Conservation (phyloP, 1,140 invertebrate genomes). For the Sinella curviseta region DNA sequence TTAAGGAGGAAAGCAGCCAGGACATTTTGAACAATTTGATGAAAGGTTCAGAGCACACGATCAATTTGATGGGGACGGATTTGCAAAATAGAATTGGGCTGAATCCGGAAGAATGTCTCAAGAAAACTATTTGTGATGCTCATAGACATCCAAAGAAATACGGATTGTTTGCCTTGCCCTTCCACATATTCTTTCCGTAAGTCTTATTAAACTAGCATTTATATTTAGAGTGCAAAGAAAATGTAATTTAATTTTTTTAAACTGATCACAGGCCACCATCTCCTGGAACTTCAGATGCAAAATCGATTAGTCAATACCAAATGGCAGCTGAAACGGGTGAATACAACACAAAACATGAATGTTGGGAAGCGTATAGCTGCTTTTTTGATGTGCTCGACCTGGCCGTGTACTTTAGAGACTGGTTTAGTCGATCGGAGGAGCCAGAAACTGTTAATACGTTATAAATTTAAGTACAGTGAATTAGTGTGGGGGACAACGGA, state of each 20-base stretch:
- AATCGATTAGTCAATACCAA: neutral
- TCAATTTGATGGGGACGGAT: conserved; percentile 18
- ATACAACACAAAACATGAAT: neutral
- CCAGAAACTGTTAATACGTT: too few species aligned
- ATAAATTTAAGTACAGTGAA: neutral
- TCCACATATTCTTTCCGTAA: conserved; percentile 24
- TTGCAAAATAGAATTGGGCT: conserved; percentile 12
- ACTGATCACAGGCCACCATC: neutral
- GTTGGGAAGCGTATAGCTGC: conserved; percentile 1
- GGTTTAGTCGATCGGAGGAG: neutral
- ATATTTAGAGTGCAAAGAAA: too few species aligned
- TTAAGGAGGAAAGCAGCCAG: conserved; percentile 26
- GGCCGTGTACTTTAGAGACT: conserved; percentile 3
- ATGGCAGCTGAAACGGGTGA: neutral
- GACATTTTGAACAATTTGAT: conserved; percentile 34
- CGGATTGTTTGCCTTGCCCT: conserved; percentile 10
- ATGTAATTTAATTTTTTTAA: neutral
- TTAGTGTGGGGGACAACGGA: neutral
- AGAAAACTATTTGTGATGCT: conserved; percentile 26
- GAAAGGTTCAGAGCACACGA: neutral
- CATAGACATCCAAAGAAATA: conserved; percentile 19
- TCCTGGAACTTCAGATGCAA: neutral
- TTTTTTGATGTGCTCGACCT: conserved; percentile 18
- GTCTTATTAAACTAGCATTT: too few species aligned
- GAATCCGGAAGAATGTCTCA: neutral